Evolutionary conservation across 2,888 invertebrate genomes (phyloP).

Genomic region (Drosophila kuntzei): DNA sequence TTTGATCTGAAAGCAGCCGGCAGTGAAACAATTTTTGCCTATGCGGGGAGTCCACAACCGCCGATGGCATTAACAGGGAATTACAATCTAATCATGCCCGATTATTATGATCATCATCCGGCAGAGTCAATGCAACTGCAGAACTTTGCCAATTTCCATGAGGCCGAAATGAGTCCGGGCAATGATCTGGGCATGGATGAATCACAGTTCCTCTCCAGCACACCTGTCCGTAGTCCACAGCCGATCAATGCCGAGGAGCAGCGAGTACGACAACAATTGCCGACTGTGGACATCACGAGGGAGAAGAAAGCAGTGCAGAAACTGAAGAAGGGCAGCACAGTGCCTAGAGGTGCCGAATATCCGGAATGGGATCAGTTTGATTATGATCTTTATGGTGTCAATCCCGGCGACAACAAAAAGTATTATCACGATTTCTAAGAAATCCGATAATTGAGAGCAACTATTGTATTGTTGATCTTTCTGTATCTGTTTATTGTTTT

Average conservation of each 20-base stretch:
- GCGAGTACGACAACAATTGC: slow-evolving; percentile 66
- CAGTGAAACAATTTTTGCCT: slow-evolving; percentile 54
- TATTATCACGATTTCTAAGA: slow-evolving; percentile 57
- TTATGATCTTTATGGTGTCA: slow-evolving; percentile 80
- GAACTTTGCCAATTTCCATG: slow-evolving; percentile 77
- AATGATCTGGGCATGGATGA: slow-evolving; percentile 80
- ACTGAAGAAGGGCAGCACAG: slow-evolving; percentile 73
- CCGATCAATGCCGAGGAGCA: slow-evolving; percentile 71
- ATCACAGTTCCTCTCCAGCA: slow-evolving; percentile 60
- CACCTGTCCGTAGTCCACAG: slow-evolving; percentile 73
- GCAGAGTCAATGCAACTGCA: slow-evolving; percentile 77
- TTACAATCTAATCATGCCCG: slow-evolving; percentile 77
- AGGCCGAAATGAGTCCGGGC: slow-evolving; percentile 59
- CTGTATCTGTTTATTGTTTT: slow-evolving; percentile 49
- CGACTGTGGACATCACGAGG: slow-evolving; percentile 64
- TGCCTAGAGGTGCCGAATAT: slow-evolving; percentile 65
- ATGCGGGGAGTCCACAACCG: slow-evolving; percentile 58
- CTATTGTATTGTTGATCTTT: slow-evolving; percentile 35
- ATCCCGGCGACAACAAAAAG: slow-evolving; percentile 73
- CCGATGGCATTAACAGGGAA: slow-evolving; percentile 72
- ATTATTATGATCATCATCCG: slow-evolving; percentile 74
- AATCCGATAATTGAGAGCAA: slow-evolving; percentile 5
- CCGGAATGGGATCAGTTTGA: slow-evolving; percentile 84
- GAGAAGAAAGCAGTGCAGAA: slow-evolving; percentile 67
- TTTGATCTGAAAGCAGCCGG: slow-evolving; percentile 48